Evolutionary conservation across 1,140 invertebrate species (phyloP), one percentile per base, ranked within the genome.

Genomic region (Nylanderia fulva): DNA sequence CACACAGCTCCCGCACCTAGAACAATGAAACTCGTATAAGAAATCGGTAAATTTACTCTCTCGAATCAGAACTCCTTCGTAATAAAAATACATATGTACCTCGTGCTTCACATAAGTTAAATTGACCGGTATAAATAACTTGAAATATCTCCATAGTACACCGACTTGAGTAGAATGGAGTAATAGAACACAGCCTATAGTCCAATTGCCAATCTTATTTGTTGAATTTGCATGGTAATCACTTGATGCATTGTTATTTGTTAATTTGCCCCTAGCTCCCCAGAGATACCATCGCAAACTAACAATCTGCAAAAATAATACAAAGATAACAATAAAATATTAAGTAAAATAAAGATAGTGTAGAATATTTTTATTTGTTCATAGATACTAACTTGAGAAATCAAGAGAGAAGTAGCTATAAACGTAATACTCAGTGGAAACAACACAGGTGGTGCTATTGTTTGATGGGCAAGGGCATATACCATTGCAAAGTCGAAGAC

Each of bases 71-170:
- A 4, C 61, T 18, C 29, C 6, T 24, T 42, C 60, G 2, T 6
- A n/a, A n/a, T n/a, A 5, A 36, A 76, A 63, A 5, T 29, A 42
- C 21, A 45, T 9, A 76, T 96, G 93, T 69, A 98, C 97, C 96
- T 98, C 98, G 90, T 97, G 96, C 91, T 98, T 98, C 9, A 98
- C 98, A 87, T 96, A 96, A 79, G 96, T 93, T 60, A 98, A 93
- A 93, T 98, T 97, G n/a, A 98, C 97, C 61, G 98, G 98, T 77
- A 98, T 97, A 86, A 99, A 97, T 1, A 99, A 95, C 85, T 98
- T 96, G 85, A 98, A 98, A 92, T 99, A 99, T 88, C 98, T 94
- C 98, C 98, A 98, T 15, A 99, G 94, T 58, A 99, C 97, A 5
- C 98, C 98, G 82, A 98, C 95, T 93, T 98, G 97, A 2, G 97